Conservation (phyloP, 1,140 invertebrate species). For the Lanistes nyassanus region DNA sequence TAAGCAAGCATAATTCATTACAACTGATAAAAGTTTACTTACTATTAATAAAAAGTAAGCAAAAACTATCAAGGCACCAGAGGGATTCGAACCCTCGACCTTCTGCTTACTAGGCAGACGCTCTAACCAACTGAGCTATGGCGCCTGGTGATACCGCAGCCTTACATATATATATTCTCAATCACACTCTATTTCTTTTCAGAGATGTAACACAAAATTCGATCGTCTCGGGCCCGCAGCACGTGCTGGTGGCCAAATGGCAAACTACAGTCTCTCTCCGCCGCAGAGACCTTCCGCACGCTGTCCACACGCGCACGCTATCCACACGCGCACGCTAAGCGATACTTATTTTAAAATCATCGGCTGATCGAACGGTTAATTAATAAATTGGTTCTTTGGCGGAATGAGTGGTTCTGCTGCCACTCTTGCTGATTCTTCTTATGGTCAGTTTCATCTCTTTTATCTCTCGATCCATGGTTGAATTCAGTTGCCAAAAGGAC, state of each 20-base stretch:
- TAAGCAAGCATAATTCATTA: too few species aligned
- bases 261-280: background rate
- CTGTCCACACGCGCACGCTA: too few species aligned
- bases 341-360: background rate
- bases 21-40: too few species aligned
- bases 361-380: background rate
- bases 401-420: background rate
- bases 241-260: background rate
- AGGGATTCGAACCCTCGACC: constrained; percentile 17
- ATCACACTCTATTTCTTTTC: background rate
- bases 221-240: background rate
- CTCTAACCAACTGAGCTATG: constrained; percentile 24
- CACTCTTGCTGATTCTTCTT: background rate
- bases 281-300: too few species aligned
- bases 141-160: background rate
- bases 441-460: too few species aligned
- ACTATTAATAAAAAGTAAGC: background rate
- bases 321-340: background rate
- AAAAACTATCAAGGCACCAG: background rate
- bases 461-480: too few species aligned
- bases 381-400: background rate
- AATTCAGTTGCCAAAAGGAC: background rate
- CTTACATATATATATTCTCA: background rate
- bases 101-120: constrained; percentile 22
- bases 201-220: background rate